These are phyloP conservation scores for Dione juno DNA, from an alignment of 2,888 invertebrate species.

Conservation along the genomic window DNA sequence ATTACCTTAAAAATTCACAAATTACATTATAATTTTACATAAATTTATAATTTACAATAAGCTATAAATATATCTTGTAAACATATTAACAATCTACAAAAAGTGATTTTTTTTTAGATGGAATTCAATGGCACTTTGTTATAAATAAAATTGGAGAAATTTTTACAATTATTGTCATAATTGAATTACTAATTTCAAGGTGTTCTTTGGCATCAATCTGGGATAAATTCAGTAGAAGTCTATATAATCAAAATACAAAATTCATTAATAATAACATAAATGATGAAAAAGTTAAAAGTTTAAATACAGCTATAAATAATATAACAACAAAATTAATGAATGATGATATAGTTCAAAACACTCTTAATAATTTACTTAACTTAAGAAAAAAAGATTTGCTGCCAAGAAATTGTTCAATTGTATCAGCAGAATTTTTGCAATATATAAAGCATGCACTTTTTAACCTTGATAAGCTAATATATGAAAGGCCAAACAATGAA, in stretches of 20 bases:
- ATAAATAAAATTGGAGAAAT: conserved; percentile 86
- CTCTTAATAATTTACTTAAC: conserved; percentile 70
- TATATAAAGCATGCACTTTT: conserved; percentile 85
- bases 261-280: conserved; percentile 84
- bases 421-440: conserved; percentile 85
- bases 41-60: no score
- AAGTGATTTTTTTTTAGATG: conserved; percentile 61
- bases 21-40: no score
- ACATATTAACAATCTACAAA: not conserved
- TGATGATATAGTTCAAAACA: conserved; percentile 87
- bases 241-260: conserved; percentile 87
- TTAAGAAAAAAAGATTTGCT: conserved; percentile 72
- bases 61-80: no score
- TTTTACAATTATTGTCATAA: conserved; percentile 85
- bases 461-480: conserved; percentile 84
- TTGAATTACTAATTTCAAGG: conserved; percentile 85
- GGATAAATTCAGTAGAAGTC: conserved; percentile 89
- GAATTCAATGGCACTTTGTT: conserved; percentile 75
- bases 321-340: conserved; percentile 86
- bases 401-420: conserved; percentile 71
- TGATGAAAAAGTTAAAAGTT: conserved; percentile 85
- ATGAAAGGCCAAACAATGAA: conserved; percentile 79
- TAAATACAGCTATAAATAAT: conserved; percentile 88
- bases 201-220: conserved; percentile 84
- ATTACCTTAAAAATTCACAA: no score